These are phyloP conservation scores for Neosilurus hyrtlii DNA, from an alignment of 2,797 vertebrate genomes.

Conservation along the genomic window DNA sequence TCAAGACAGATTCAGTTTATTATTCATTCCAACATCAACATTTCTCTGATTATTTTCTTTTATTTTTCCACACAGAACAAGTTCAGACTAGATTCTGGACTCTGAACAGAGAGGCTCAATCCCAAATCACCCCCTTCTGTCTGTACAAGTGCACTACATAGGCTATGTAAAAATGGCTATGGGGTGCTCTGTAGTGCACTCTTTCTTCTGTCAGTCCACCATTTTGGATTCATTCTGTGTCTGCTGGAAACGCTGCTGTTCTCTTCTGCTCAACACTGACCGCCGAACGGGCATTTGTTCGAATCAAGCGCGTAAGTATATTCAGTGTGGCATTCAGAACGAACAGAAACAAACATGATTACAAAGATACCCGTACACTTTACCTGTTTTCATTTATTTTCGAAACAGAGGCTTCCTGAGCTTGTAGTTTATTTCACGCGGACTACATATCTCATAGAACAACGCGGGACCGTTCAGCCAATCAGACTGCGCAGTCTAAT, in stretches of 20 bases:
- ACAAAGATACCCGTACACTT: neutral
- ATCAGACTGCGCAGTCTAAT: neutral
- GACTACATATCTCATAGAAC: neutral
- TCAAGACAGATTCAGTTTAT: neutral
- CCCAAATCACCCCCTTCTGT: neutral
- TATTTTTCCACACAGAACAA: neutral
- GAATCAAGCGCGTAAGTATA: neutral
- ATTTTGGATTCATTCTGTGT: conserved; percentile 29
- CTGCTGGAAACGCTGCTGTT: neutral
- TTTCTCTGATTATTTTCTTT: neutral
- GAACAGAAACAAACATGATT: neutral
- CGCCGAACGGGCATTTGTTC: neutral
- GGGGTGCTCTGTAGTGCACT: conserved; percentile 9
- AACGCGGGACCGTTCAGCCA: conserved; percentile 7
- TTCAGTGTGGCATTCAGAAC: neutral
- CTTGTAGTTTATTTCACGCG: neutral
- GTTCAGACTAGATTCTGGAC: neutral
- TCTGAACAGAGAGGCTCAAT: neutral
- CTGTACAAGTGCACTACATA: conserved; percentile 14
- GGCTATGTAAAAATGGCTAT: neutral
- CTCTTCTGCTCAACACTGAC: neutral
- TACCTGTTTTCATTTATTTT: neutral
- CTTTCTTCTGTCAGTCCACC: neutral
- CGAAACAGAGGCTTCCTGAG: neutral
- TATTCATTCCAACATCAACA: neutral